Base-by-base conservation (phyloP, 2,113 vertebrate species). In the Chaenocephalus aceratus region DNA sequence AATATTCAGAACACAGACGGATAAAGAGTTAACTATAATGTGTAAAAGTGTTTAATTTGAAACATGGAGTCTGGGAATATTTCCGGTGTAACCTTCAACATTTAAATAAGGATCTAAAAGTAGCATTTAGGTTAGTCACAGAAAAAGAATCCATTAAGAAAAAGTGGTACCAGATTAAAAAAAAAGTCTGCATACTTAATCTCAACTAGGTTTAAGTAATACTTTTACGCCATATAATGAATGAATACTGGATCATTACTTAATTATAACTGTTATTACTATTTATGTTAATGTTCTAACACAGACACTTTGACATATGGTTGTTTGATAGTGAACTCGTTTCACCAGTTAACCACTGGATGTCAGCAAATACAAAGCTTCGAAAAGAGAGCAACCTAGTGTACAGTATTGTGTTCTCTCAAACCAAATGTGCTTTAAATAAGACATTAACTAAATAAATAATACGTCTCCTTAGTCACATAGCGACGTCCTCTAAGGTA, bases 341-440 rank as follows among this genome's bases (percentile, higher is more conserved):
- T 75, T 46, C 13, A 56, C 3, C 0, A 1, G 46, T 34, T 26
- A 0, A 18, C 89, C 93, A 88, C 88, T 88, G 92, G 93, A 75
- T 89, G 91, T 68, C 93, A 92, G 85, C 89, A 93, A 86, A 91
- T 71, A 64, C 86, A 91, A 88, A 84, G 78, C 26, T 48, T 82
- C 64, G 0, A 5, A 21, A 52, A 5, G 10, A 56, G 34, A 4
- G 3, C 14, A 11, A 21, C 21, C 23, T 23, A 1, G 21, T 21
- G 15, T 10, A 1, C 7, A 8, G 12, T 51, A 1, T 1, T 41
- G 8, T 15, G 12, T 62, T 34, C 18, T 69, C 52, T 49, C 5
- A 8, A 78, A 72, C 57, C 12, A 67, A 15, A 66, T 62, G 23
- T 26, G 15, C 11, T 57, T 69, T 16, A 53, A 60, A 59, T 4